Percentiles rank a stretch among this genome's conserved stretches.
phyloP scores from a whole-genome alignment of 2,888 invertebrate species.

The Latrodectus elegans region DNA sequence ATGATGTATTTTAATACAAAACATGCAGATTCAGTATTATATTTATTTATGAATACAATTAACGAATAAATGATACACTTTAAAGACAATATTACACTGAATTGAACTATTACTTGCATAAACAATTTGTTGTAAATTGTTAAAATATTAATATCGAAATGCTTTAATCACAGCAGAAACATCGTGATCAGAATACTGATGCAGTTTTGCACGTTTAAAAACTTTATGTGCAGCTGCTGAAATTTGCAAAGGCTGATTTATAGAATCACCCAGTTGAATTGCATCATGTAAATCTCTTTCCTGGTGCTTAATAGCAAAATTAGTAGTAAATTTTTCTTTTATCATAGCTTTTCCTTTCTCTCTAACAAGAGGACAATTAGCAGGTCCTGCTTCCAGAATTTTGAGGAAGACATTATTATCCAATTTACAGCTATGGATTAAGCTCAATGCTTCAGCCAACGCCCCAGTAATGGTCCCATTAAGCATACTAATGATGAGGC shows the following conservation, averaged over 20 bases:
- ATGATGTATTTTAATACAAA: too few species aligned
- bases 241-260: too few species aligned
- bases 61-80: too few species aligned
- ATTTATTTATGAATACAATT: too few species aligned
- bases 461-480: constrained; percentile 93
- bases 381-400: constrained; percentile 87
- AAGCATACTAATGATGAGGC: constrained; percentile 91
- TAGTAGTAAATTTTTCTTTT: constrained; percentile 86
- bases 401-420: constrained; percentile 91
- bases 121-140: too few species aligned
- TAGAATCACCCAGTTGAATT: constrained; percentile 91
- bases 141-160: constrained; percentile 79
- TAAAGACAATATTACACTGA: too few species aligned
- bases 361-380: constrained; percentile 87
- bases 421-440: constrained; percentile 93
- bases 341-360: constrained; percentile 93
- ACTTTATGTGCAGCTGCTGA: too few species aligned
- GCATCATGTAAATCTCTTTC: constrained; percentile 95
- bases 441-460: constrained; percentile 92
- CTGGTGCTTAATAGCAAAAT: constrained; percentile 92
- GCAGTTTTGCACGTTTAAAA: constrained; percentile 74
- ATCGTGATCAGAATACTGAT: constrained; percentile 95
- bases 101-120: too few species aligned
- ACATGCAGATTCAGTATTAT: too few species aligned
- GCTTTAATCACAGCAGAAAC: constrained; percentile 93